Evolutionary conservation across 2,113 vertebrate species (phyloP).

Genomic region (Sisor rabdophorus): DNA sequence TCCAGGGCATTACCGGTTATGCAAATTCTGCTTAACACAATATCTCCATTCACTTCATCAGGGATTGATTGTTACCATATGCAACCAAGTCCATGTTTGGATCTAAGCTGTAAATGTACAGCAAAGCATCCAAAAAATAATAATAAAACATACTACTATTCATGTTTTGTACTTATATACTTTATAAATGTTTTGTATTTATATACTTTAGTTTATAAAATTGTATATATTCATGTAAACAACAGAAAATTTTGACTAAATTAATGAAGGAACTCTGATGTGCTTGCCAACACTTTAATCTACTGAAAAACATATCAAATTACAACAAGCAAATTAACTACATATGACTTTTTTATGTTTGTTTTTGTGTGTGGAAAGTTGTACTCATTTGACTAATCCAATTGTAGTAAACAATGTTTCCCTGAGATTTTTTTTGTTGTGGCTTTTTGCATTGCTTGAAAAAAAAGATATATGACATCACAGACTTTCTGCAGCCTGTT

Average conservation of each 20-base stretch:
- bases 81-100: neutral
- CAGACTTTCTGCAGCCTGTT: conserved; percentile 5
- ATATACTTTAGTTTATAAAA: too few species aligned
- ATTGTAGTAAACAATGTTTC: conserved; percentile 8
- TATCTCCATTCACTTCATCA: too few species aligned
- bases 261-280: neutral
- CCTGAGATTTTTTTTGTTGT: conserved; percentile 17
- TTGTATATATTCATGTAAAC: too few species aligned
- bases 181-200: too few species aligned
- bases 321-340: conserved; percentile 27
- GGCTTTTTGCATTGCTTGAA: neutral
- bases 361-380: neutral
- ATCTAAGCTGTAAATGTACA: neutral
- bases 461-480: conserved; percentile 16
- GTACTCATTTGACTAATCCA: neutral
- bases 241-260: too few species aligned
- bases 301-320: conserved; percentile 7
- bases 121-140: neutral
- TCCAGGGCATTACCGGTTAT: too few species aligned
- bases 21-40: too few species aligned
- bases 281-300: neutral
- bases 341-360: neutral
- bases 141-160: too few species aligned
- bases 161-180: too few species aligned
- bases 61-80: too few species aligned